These are phyloP conservation scores for Dasyornis broadbenti DNA, from an alignment of 2,113 vertebrate species.

Conservation along the genomic window DNA sequence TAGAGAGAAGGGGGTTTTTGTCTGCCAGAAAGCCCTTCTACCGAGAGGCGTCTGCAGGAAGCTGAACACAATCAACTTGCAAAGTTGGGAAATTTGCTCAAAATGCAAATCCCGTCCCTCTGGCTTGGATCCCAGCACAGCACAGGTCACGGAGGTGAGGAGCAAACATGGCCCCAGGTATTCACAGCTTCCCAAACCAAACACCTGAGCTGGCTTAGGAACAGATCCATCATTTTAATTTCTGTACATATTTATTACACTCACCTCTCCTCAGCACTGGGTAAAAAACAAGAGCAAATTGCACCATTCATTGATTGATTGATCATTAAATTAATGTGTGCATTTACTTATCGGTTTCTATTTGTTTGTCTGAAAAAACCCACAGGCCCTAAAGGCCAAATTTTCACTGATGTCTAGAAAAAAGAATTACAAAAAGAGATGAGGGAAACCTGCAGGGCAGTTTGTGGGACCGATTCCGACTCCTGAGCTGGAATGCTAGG, in stretches of 20 bases:
- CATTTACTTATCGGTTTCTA: neutral
- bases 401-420: neutral
- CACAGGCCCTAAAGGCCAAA: neutral
- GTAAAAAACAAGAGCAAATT: neutral
- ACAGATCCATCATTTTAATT: neutral
- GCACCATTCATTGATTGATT: neutral
- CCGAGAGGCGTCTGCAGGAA: neutral
- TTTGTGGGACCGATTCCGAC: fast-evolving
- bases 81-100: neutral
- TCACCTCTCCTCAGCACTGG: neutral
- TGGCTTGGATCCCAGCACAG: neutral
- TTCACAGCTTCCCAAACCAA: neutral
- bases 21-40: neutral
- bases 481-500: neutral
- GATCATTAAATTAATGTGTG: neutral
- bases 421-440: neutral
- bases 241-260: neutral
- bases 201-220: neutral
- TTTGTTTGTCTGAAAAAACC: neutral
- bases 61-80: neutral
- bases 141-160: neutral
- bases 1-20: neutral
- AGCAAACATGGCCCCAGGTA: neutral
- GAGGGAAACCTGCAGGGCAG: neutral
- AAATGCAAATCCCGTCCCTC: neutral